Evolutionary conservation across 2,888 invertebrate genomes (phyloP), one percentile per base, ranked within the genome.

Genomic region (Pachliopta kotzebuea): DNA sequence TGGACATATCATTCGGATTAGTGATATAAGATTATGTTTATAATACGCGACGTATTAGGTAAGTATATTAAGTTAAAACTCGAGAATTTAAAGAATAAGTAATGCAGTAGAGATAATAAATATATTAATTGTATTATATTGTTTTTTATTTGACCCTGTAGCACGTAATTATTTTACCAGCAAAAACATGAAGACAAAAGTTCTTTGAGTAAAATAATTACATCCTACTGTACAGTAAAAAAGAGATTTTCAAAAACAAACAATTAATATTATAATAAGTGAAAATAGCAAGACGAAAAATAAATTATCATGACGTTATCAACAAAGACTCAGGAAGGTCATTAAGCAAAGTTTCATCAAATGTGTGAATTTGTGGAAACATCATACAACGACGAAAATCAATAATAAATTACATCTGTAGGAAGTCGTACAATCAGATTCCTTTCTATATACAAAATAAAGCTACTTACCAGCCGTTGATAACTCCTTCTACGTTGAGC

Each of bases 401-500:
- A 45, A n/a, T n/a, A 45, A n/a, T 45, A 45, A 18, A 18, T 45
- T 7, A n/a, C 8, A 4, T 0, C n/a, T n/a, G 45, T 45, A n/a
- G 18, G 45, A 45, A 45, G 45, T 14, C n/a, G 11, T 2, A 14
- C n/a, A n/a, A n/a, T 18, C 6, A 1, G 45, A n/a, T 6, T 18
- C 4, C 6, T 45, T 18, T 11, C 45, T 45, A 45, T n/a, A 45
- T 18, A n/a, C 4, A 45, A 45, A 45, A 45, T 45, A n/a, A 45
- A 23, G 8, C 8, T 14, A 93, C 94, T 94, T 80, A 96, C 96
- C 95, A 96, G 73, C 97, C 97, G 82, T 96, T 96, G 82, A 97
- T 94, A 69, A 97, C 97, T 2, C 97, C 97, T 79, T 97, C 97
- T 21, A 96, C 95, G 85, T 97, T 97, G 71, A 97, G 93, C 96